Evolutionary conservation across 2,113 vertebrate species (phyloP).

Genomic region (Synodontis membranacea): DNA sequence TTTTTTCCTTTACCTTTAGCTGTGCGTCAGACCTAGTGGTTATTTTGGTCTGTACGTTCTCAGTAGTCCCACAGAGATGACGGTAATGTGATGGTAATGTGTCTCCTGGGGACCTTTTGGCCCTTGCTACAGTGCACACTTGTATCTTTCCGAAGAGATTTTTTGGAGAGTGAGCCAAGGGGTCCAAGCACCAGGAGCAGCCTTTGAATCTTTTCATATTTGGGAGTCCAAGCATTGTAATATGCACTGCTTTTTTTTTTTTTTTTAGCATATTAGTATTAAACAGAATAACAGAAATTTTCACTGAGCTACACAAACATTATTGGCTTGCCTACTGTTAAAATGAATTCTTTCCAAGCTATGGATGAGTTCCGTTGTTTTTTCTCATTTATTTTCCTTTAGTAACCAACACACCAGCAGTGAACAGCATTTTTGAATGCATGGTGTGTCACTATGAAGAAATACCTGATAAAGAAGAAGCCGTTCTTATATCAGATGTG

Average conservation of each 20-base stretch:
- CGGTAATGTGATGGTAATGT: background rate
- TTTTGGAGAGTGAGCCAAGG: background rate
- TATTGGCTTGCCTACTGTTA: background rate
- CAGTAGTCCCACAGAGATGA: background rate
- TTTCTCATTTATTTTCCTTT: background rate
- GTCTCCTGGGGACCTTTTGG: background rate
- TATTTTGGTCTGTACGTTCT: background rate
- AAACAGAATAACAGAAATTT: too few relatives aligned
- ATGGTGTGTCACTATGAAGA: background rate
- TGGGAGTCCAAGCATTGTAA: background rate
- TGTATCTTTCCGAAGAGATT: background rate
- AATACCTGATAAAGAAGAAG: background rate
- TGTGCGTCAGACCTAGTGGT: background rate
- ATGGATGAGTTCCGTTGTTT: background rate
- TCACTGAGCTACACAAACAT: background rate
- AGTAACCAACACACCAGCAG: background rate
- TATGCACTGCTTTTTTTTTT: too few relatives aligned
- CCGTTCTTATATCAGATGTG: background rate
- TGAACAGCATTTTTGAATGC: background rate
- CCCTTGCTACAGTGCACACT: background rate
- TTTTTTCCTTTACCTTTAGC: background rate
- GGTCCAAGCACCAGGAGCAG: background rate
- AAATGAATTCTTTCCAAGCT: background rate
- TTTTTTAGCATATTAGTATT: too few relatives aligned
- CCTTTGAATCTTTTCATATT: background rate